Evolutionary conservation across 1,140 invertebrate species (phyloP).

Genomic region (Drosophila athabasca): DNA sequence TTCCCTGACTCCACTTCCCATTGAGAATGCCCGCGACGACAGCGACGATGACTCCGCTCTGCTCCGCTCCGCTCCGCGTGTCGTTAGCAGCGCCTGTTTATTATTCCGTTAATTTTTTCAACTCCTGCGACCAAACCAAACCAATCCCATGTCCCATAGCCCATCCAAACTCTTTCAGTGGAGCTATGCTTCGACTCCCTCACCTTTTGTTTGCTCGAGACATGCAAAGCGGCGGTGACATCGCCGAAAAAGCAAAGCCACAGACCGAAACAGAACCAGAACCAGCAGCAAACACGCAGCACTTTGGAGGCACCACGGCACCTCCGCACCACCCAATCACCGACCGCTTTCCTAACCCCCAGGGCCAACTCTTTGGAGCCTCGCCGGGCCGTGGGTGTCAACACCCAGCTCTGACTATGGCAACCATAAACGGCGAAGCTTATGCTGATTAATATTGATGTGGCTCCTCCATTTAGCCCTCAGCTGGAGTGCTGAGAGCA

Average conservation of each 20-base stretch:
- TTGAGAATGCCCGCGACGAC: conserved; percentile 2
- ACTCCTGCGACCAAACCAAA: background rate
- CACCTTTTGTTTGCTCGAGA: conserved; percentile 63
- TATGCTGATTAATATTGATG: conserved; percentile 63
- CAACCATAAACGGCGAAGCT: conserved; percentile 47
- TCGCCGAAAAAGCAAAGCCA: conserved; percentile 65
- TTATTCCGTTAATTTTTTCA: conserved; percentile 77
- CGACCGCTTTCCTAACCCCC: background rate
- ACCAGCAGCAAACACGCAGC: conserved; percentile 26
- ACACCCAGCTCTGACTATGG: conserved; percentile 40
- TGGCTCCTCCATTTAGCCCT: background rate
- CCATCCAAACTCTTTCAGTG: conserved; percentile 25
- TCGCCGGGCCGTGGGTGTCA: conserved; percentile 35
- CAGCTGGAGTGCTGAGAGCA: conserved; percentile 11
- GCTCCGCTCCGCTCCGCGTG: conserved; percentile 48
- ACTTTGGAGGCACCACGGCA: background rate
- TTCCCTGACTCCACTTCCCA: too few species aligned
- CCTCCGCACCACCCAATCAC: background rate
- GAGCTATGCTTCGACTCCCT: conserved; percentile 34
- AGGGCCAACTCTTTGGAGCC: background rate
- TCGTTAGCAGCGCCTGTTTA: conserved; percentile 81
- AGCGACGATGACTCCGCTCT: conserved; percentile 6
- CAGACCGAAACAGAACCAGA: conserved; percentile 2
- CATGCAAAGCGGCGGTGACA: conserved; percentile 79
- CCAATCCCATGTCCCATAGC: background rate